These are phyloP conservation scores for Urechis unicinctus DNA, from an alignment of 2,888 invertebrate genomes.

Conservation along the genomic window DNA sequence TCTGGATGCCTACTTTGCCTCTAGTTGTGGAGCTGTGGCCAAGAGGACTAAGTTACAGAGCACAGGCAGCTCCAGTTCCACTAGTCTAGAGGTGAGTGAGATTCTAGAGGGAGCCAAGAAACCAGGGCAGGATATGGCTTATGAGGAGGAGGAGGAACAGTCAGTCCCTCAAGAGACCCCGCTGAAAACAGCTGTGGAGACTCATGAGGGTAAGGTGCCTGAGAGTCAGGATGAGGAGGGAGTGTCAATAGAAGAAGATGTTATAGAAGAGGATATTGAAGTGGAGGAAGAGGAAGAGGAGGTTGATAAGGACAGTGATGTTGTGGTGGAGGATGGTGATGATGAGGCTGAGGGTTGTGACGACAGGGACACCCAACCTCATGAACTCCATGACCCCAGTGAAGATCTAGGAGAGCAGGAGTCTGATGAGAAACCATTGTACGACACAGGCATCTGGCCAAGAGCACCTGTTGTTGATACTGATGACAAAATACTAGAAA, in stretches of 20 bases:
- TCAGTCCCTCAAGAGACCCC: constrained; percentile 7
- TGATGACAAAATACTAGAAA: no score
- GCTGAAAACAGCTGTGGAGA: not conserved
- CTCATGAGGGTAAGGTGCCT: constrained; percentile 10
- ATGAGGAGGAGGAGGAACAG: constrained; percentile 19
- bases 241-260: constrained; percentile 18
- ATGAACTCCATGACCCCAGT: constrained; percentile 1
- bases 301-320: constrained; percentile 13
- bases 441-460: constrained; percentile 29
- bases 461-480: constrained; percentile 24
- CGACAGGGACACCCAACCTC: constrained; percentile 5
- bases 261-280: constrained; percentile 17
- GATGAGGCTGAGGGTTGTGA: not conserved
- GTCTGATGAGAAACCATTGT: not conserved
- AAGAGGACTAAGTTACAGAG: constrained; percentile 10
- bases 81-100: constrained; percentile 82
- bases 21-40: not conserved
- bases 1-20: not conserved
- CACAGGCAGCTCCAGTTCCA: constrained; percentile 64
- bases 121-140: constrained; percentile 18
- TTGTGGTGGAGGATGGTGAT: constrained; percentile 11
- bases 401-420: no score
- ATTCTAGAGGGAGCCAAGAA: constrained; percentile 57
- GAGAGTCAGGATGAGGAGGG: constrained; percentile 16
- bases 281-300: constrained; percentile 18